Evolutionary conservation across 2,888 invertebrate genomes (phyloP).

Genomic region (Agrilus cyanescens): DNA sequence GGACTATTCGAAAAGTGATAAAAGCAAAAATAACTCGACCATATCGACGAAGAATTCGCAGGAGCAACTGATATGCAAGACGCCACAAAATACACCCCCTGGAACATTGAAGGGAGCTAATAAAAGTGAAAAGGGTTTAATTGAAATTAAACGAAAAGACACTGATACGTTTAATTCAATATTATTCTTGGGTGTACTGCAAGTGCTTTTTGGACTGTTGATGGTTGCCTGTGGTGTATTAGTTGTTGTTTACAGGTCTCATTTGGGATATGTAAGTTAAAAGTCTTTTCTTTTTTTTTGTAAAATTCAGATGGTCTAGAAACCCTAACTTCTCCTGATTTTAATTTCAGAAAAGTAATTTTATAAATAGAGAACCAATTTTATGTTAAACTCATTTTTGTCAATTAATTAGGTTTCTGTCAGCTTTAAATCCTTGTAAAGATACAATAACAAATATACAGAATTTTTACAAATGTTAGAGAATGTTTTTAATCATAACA

Average conservation of each 20-base stretch:
- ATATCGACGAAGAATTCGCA: constrained; percentile 36
- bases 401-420: too few species aligned
- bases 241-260: constrained; percentile 50
- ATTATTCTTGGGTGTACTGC: constrained; percentile 45
- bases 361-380: too few species aligned
- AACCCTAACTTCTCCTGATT: too few species aligned
- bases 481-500: too few species aligned
- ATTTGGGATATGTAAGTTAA: constrained; percentile 30
- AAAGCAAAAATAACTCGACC: constrained; percentile 18
- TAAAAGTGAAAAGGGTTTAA: constrained; percentile 27
- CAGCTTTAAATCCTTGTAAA: too few species aligned
- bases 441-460: too few species aligned
- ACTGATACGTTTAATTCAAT: constrained; percentile 27
- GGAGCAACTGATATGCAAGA: constrained; percentile 45
- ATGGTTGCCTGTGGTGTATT: constrained; percentile 51
- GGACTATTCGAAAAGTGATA: constrained; percentile 1
- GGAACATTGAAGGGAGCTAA: constrained; percentile 11
- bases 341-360: too few species aligned
- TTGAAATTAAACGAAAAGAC: constrained; percentile 32
- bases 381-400: too few species aligned
- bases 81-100: constrained; percentile 33
- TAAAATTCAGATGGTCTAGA: too few species aligned
- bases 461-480: too few species aligned
- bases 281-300: too few species aligned
- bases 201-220: constrained; percentile 50